A percentile compares a stretch with the other conserved stretches of the same genome.
These are phyloP conservation scores for Stomorhina lunata DNA, from an alignment of 2,888 invertebrate genomes.

Conservation along the genomic window DNA sequence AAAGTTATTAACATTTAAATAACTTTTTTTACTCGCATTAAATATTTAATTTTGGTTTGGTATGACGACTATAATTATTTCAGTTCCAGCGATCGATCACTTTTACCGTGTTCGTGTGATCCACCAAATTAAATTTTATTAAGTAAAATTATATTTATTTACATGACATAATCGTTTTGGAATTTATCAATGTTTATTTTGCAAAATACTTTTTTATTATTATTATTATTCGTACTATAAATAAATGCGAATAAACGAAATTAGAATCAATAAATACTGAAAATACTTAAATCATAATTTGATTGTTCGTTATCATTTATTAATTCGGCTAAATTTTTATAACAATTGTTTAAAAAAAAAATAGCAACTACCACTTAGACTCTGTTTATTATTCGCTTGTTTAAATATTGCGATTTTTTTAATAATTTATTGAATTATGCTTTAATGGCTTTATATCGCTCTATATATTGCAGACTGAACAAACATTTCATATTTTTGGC, in stretches of 20 bases:
- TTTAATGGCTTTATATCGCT: slow-evolving; percentile 6
- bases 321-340: background rate
- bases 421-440: slow-evolving; percentile 11
- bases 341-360: background rate
- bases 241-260: slow-evolving; percentile 1
- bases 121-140: background rate
- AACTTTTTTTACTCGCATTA: background rate
- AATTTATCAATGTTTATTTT: slow-evolving; percentile 66
- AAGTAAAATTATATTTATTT: slow-evolving; percentile 70
- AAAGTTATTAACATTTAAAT: background rate
- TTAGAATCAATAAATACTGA: background rate
- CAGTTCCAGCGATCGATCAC: background rate
- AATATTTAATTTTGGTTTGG: background rate
- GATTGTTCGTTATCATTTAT: slow-evolving; percentile 9
- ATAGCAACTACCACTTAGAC: background rate
- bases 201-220: too few relatives aligned
- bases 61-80: background rate
- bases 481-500: background rate
- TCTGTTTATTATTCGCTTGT: background rate
- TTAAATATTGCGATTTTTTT: background rate
- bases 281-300: slow-evolving; percentile 31
- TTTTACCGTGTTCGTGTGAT: background rate
- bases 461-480: slow-evolving; percentile 5
- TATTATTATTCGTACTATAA: slow-evolving; percentile 1
- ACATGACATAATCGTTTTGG: slow-evolving; percentile 73